phyloP scores from a whole-genome alignment of 2,113 vertebrate genomes.

The Halichoerus grypus region DNA sequence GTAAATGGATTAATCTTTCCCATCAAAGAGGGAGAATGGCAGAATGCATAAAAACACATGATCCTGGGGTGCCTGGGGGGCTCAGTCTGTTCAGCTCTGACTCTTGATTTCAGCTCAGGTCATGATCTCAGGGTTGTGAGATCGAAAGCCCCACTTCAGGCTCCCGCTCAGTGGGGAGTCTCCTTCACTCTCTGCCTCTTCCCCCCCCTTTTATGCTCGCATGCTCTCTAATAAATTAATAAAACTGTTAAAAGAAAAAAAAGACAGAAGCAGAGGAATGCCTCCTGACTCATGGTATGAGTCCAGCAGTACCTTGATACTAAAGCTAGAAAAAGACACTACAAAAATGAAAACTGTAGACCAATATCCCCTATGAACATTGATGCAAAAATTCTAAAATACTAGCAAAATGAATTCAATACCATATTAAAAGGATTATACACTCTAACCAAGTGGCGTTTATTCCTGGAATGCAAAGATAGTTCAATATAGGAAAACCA shows the following conservation, averaged over 20 bases:
- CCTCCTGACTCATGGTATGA: neutral
- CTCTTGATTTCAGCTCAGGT: neutral
- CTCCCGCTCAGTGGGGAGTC: neutral
- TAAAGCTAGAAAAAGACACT: neutral
- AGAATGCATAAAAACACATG: neutral
- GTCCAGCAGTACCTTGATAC: neutral
- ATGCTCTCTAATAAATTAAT: neutral
- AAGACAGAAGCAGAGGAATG: neutral
- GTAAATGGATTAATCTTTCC: neutral
- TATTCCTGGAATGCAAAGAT: neutral
- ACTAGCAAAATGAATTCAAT: neutral
- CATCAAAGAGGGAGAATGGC: neutral
- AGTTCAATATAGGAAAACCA: neutral
- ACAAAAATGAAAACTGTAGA: neutral
- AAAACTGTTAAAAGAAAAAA: neutral
- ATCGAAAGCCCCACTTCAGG: neutral
- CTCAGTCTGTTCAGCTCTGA: neutral
- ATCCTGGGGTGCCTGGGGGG: neutral
- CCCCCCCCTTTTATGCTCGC: neutral
- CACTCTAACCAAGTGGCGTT: neutral
- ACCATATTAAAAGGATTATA: neutral
- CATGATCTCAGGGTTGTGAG: neutral
- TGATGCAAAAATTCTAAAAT: slow-evolving; percentile 1
- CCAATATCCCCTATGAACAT: neutral
- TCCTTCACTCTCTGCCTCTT: neutral